phyloP scores from a whole-genome alignment of 1,140 invertebrate species.

The Sogatella furcifera region DNA sequence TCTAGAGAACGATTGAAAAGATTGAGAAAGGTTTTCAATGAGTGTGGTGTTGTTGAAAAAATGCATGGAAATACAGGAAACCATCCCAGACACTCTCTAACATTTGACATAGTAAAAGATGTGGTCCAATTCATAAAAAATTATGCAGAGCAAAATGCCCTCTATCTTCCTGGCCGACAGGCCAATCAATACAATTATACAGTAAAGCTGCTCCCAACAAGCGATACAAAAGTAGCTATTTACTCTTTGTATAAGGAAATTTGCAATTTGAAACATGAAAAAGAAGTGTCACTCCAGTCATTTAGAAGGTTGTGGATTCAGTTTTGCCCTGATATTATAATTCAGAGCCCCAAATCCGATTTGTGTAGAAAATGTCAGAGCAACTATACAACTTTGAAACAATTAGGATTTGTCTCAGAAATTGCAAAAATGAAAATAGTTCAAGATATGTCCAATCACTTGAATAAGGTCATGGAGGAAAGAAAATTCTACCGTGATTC shows the following conservation, averaged over 20 bases:
- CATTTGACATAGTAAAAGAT: constrained; percentile 1
- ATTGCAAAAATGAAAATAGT: not conserved
- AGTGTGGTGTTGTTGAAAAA: not conserved
- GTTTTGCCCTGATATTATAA: constrained; percentile 2
- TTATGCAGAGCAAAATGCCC: constrained; percentile 9
- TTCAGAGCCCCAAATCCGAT: not conserved
- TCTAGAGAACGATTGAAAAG: constrained; percentile 9
- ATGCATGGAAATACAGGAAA: constrained; percentile 7
- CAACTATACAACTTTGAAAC: not conserved
- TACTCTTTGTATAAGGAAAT: constrained; percentile 7
- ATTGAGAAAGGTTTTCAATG: constrained; percentile 3
- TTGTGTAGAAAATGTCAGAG: constrained; percentile 2
- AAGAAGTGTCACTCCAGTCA: not conserved
- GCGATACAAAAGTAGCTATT: not conserved
- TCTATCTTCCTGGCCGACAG: constrained; percentile 5
- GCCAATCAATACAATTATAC: constrained; percentile 1
- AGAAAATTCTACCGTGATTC: not conserved
- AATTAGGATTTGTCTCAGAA: not conserved
- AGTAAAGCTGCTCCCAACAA: constrained; percentile 9
- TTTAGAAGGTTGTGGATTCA: not conserved
- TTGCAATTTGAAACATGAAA: not conserved
- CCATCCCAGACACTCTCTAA: constrained; percentile 2
- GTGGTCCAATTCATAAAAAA: constrained; percentile 10
- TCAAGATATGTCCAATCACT: not conserved
- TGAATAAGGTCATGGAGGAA: constrained; percentile 4